These are phyloP conservation scores for Uria aalge DNA, from an alignment of 2,113 vertebrate species.

Conservation along the genomic window DNA sequence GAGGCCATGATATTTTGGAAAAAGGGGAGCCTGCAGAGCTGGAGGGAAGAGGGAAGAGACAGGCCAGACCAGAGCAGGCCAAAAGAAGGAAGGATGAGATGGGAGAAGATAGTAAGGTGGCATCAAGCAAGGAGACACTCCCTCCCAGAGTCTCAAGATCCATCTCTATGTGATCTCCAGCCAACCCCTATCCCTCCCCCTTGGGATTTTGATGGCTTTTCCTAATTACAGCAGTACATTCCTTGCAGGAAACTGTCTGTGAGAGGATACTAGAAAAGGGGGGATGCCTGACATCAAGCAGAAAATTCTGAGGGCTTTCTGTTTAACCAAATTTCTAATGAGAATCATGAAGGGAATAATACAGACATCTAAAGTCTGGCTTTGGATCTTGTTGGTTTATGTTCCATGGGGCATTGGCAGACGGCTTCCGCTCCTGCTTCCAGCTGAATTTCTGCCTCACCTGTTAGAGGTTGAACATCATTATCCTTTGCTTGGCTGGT, in stretches of 20 bases:
- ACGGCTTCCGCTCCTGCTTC: background rate
- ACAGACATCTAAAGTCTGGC: background rate
- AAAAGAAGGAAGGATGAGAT: background rate
- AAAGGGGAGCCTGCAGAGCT: background rate
- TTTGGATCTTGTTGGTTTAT: background rate
- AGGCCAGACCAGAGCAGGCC: background rate
- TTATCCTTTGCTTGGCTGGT: background rate
- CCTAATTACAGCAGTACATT: background rate
- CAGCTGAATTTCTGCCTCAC: background rate
- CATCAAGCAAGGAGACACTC: background rate
- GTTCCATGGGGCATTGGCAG: background rate
- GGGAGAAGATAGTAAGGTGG: background rate
- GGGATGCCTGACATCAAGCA: too few species aligned
- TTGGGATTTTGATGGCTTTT: background rate
- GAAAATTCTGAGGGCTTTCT: background rate
- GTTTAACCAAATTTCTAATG: background rate
- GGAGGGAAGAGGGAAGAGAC: background rate
- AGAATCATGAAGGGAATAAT: background rate
- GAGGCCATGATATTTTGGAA: rapidly evolving
- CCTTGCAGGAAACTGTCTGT: background rate
- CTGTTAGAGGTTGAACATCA: background rate
- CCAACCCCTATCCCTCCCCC: background rate
- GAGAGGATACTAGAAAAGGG: background rate
- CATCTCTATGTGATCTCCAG: background rate
- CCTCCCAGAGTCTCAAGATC: background rate